Conservation (phyloP, 2,888 invertebrate species). For the Synergus umbraculus region DNA sequence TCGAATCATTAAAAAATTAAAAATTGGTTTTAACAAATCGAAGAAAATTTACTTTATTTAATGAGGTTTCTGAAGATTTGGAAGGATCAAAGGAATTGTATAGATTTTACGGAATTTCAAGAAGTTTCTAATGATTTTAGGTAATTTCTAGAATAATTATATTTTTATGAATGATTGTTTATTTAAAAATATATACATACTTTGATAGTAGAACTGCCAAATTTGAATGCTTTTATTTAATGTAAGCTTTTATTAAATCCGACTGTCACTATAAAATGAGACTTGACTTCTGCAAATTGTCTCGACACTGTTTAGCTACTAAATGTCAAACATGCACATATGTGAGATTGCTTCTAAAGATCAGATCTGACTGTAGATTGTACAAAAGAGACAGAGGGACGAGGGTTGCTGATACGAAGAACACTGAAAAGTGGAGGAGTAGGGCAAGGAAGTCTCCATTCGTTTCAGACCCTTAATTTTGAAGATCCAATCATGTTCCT, state of each 20-base stretch:
- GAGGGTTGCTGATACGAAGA: constrained; percentile 29
- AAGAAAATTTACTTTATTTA: too few species aligned
- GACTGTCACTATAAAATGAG: constrained; percentile 33
- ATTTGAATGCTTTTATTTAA: too few species aligned
- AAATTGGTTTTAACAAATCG: neutral
- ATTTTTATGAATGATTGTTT: too few species aligned
- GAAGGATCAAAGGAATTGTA: too few species aligned
- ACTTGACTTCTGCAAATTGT: constrained; percentile 54
- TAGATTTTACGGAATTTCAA: neutral
- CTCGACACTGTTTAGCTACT: constrained; percentile 53
- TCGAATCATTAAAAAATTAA: neutral
- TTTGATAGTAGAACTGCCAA: too few species aligned
- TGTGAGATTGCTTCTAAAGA: constrained; percentile 50
- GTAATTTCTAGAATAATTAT: neutral
- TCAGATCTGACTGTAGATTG: constrained; percentile 44
- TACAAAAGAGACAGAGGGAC: constrained; percentile 28
- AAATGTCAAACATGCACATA: constrained; percentile 62
- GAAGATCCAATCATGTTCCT: constrained; percentile 9
- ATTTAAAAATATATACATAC: too few species aligned
- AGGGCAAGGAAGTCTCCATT: constrained; percentile 23
- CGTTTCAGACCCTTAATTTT: constrained; percentile 15
- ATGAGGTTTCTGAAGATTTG: too few species aligned
- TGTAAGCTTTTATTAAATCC: neutral
- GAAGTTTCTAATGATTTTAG: neutral
- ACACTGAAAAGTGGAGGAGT: constrained; percentile 34